Evolutionary conservation across 1,140 invertebrate genomes (phyloP).

Genomic region (Palaemon carinicauda): DNA sequence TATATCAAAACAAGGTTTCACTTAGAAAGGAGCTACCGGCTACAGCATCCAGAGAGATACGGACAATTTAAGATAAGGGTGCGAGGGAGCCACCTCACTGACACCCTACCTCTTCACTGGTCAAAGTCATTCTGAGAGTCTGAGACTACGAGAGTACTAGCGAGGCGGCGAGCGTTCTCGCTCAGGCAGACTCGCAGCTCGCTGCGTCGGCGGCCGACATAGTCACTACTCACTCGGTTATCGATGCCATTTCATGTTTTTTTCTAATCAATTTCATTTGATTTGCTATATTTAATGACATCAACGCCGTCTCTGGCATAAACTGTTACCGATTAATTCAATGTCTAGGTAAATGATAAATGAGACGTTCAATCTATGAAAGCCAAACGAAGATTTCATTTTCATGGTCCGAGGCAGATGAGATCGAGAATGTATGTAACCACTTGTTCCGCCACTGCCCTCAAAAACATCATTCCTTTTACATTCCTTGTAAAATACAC

Average conservation of each 20-base stretch:
- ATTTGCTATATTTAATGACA: too few relatives aligned
- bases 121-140: conserved; percentile 1
- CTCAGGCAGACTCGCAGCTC: too few relatives aligned
- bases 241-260: not conserved
- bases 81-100: not conserved
- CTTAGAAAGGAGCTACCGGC: not conserved
- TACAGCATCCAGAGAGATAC: too few relatives aligned
- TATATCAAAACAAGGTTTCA: too few relatives aligned
- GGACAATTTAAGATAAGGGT: not conserved
- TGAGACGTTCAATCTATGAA: too few relatives aligned
- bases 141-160: too few relatives aligned
- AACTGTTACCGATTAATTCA: too few relatives aligned
- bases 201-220: too few relatives aligned
- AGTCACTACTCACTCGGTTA: not conserved
- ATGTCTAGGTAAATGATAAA: too few relatives aligned
- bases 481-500: not conserved
- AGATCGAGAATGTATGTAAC: not conserved
- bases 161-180: not conserved
- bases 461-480: not conserved
- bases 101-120: not conserved
- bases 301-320: too few relatives aligned
- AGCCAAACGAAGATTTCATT: too few relatives aligned
- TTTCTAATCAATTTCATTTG: not conserved
- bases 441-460: not conserved
- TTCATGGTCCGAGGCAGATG: not conserved